Conservation (phyloP, 30 jellyfish, hydroid and myxozoan species). For the Chrysaora quinquecirrha region DNA sequence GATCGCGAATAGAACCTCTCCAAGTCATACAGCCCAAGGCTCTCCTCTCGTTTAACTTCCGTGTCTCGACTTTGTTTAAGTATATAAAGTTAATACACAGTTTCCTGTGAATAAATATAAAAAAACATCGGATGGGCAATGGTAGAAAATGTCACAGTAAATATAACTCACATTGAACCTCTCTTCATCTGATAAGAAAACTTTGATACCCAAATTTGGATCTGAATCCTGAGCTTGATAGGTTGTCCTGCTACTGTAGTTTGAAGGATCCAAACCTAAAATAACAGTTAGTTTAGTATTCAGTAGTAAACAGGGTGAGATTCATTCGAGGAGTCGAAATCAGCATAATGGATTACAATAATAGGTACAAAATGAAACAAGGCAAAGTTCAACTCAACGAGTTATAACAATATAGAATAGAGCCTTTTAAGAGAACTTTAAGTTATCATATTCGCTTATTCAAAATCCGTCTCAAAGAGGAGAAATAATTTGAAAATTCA, state of each 20-base stretch:
- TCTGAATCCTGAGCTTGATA: constrained; percentile 59
- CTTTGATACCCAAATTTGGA: constrained; percentile 43
- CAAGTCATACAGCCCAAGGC: no score
- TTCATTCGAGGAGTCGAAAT: not conserved
- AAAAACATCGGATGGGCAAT: no score
- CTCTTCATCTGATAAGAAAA: constrained; percentile 80
- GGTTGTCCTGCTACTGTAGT: constrained; percentile 65
- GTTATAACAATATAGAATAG: not conserved
- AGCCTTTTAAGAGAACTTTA: not conserved
- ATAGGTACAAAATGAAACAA: not conserved
- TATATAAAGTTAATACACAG: no score
- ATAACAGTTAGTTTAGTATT: not conserved
- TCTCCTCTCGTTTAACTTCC: no score
- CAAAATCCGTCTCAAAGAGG: no score
- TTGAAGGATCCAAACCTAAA: constrained; percentile 87
- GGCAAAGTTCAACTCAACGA: not conserved
- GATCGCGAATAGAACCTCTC: no score
- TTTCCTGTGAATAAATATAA: no score
- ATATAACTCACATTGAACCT: constrained; percentile 71
- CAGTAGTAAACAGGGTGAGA: not conserved
- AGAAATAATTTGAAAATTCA: no score
- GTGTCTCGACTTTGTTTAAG: no score
- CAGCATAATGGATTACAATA: no score
- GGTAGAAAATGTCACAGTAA: no score
- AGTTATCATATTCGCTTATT: not conserved